Base-by-base conservation (phyloP, 1,140 invertebrate genomes). In the Thalassaphorura encarpata region DNA sequence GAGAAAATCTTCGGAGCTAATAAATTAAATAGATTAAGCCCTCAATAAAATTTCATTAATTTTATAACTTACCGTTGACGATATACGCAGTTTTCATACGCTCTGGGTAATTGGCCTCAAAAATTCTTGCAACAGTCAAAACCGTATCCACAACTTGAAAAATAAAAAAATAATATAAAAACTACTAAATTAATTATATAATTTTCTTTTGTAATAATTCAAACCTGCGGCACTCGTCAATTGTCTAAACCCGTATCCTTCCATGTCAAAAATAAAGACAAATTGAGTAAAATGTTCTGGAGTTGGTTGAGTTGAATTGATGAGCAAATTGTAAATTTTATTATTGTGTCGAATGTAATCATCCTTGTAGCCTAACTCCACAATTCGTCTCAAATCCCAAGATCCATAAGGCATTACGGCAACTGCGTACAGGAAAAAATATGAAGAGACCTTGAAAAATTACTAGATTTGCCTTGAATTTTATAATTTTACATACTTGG, bases 1-100 rank as follows among this genome's bases (percentile, higher is more conserved):
- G 87, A 79, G 69, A 95, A 95, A 18, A 94, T 81, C 70, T 83
- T 84, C 6, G 91, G 90, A 0, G 84, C 87, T 88, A 67, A 56
- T 78, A 66, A 65, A 61, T 1, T 16, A 19, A 31, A 39, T 28
- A 16, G 27, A n/a, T n/a, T n/a, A n/a, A n/a, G n/a, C n/a, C n/a
- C n/a, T n/a, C n/a, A n/a, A n/a, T n/a, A n/a, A n/a, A n/a, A n/a
- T n/a, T n/a, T n/a, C n/a, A n/a, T n/a, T n/a, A n/a, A n/a, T n/a
- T n/a, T n/a, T n/a, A n/a, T n/a, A 33, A 4, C 0, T 23, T 60
- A 62, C 60, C 55, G 33, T 63, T 60, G 15, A 63, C 23, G 16
- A 60, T n/a, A 26, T 33, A 57, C 13, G 42, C 54, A 1, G 40
- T 29, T 54, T 57, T 60, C 8, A 63, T 21, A 0, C 45, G 52